Evolutionary conservation across 2,113 vertebrate species (phyloP), one percentile per base, ranked within the genome.

Genomic region (Cephalopterus ornatus): DNA sequence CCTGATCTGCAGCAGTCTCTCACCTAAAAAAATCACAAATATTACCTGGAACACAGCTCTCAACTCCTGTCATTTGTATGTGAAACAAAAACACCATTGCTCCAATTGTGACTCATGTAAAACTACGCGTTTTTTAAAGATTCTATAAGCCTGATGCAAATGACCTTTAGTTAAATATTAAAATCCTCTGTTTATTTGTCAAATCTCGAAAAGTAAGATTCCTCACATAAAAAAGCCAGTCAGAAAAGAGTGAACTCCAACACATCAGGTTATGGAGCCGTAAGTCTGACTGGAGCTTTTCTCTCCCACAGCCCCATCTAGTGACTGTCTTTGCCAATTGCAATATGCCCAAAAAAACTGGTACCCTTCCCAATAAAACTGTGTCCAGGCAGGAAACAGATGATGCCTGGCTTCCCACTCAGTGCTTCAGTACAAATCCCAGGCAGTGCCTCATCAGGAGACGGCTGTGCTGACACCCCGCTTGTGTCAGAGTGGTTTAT

Each of bases 281-380:
- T 17, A 23, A 39, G 10, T 5, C 18, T 12, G 56, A 53, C n/a
- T 0, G 1, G 0, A 55, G 47, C 39, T 22, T 23, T 63, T 39
- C 66, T 58, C 78, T 49, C 41, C 62, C 4, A 3, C 71, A 88
- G 79, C 93, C 73, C 96, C 96, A 93, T 59, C 96, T 95, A 93
- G 85, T 73, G 96, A 72, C 66, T 28, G 44, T 16, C 68, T 47
- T 22, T 68, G 59, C 68, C 56, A 66, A 41, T 2, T 6, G 8
- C 89, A 85, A 8, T 1, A 7, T 8, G 42, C 42, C 80, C 49
- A 6, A 3, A 3, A 56, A 47, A 56, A 14, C 2, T 47, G 42
- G 0, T 8, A 3, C 35, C 41, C 35, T 56, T 71, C 65, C 50
- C 50, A 56, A 18, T 5, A 11, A 23, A 87, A 35, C 41, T 42